Conservation (phyloP, 2,797 vertebrate genomes). For the Muraenolepis orangiensis region DNA sequence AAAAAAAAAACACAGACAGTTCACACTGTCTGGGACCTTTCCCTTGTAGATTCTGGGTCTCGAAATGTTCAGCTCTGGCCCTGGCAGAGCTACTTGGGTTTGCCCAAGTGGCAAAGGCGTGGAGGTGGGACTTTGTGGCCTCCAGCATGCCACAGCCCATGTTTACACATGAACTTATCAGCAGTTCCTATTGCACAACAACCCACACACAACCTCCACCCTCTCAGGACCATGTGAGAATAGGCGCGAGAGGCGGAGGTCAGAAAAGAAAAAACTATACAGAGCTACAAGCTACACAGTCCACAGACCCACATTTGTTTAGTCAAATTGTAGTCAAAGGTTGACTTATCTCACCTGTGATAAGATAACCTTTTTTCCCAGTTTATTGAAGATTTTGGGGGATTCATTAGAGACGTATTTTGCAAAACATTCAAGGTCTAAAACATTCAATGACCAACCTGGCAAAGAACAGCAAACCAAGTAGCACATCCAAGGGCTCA, state of each 20-base stretch:
- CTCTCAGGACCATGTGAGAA: not conserved
- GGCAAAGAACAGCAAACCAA: no score
- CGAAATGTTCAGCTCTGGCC: not conserved
- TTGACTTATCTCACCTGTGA: no score
- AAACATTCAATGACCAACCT: no score
- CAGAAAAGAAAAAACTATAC: not conserved
- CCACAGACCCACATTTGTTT: not conserved
- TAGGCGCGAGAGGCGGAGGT: not conserved
- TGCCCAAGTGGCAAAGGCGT: not conserved
- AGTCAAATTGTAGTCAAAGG: no score
- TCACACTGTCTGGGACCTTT: slow-evolving; percentile 26
- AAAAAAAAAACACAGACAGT: slow-evolving; percentile 31
- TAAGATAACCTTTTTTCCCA: no score
- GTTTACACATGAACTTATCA: slow-evolving; percentile 10
- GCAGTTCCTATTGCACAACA: not conserved
- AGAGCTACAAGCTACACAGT: not conserved
- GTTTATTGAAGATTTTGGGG: no score
- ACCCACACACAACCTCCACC: not conserved
- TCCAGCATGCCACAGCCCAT: slow-evolving; percentile 28
- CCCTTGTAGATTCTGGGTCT: not conserved
- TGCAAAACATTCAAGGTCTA: no score
- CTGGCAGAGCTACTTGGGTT: not conserved
- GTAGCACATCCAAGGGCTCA: no score
- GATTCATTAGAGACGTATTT: no score
- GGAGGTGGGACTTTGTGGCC: slow-evolving; percentile 37